Percentiles rank a stretch among this genome's conserved stretches.
Evolutionary conservation across 1,140 invertebrate species (phyloP).

Genomic region (Mercenaria mercenaria): DNA sequence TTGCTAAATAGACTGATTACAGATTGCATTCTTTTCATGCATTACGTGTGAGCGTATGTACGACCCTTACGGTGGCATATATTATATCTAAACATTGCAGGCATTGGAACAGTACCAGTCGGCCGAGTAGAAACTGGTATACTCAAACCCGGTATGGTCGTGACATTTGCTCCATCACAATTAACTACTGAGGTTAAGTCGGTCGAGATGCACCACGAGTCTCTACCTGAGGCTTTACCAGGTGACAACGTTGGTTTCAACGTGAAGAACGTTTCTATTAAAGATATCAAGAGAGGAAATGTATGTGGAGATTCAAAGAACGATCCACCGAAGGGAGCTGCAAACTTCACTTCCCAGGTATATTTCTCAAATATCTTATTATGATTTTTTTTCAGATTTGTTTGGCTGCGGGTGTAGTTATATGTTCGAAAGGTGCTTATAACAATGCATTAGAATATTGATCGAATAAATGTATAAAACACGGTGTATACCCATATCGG

Average conservation of each 20-base stretch:
- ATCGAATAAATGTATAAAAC: no score
- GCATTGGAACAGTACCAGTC: constrained; percentile 99
- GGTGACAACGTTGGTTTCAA: constrained; percentile 99
- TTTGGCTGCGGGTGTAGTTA: no score
- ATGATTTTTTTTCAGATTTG: no score
- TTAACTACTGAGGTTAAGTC: constrained; percentile 99
- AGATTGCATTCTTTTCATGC: no score
- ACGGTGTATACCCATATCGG: no score
- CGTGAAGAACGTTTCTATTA: constrained; percentile 99
- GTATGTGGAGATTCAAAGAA: constrained; percentile 99
- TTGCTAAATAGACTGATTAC: no score
- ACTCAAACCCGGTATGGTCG: constrained; percentile 98
- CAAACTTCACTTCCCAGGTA: constrained; percentile 87
- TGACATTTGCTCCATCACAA: constrained; percentile 96
- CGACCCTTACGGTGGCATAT: no score
- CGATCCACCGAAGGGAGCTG: constrained; percentile 96
- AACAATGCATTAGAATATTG: no score
- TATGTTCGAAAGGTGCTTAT: no score
- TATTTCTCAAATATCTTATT: no score
- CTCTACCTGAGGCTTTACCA: constrained; percentile 96
- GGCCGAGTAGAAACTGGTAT: constrained; percentile 99
- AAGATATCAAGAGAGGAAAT: constrained; percentile 98
- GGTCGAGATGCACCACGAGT: constrained; percentile 99
- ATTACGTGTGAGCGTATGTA: no score
- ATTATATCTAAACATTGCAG: no score